A percentile compares a stretch with the other conserved stretches of the same genome.
Evolutionary conservation across 2,888 invertebrate species (phyloP).

Genomic region (Erannis defoliaria): DNA sequence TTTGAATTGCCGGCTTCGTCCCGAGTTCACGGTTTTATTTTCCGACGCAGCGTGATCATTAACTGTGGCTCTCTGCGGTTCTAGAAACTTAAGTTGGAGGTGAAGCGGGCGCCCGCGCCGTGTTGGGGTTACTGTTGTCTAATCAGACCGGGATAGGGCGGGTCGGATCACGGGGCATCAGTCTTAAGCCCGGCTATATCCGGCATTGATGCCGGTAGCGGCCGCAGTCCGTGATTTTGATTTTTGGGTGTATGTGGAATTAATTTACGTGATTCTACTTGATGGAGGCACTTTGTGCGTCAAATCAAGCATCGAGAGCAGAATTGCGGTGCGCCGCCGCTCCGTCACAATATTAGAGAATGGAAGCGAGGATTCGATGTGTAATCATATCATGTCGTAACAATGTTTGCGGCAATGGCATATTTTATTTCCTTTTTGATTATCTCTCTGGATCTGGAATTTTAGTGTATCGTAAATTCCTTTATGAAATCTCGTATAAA

Average conservation of each 20-base stretch:
- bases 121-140: constrained; percentile 49
- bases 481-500: constrained; percentile 34
- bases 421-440: constrained; percentile 34
- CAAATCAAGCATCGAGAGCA: constrained; percentile 39
- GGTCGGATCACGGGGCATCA: constrained; percentile 51
- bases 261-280: constrained; percentile 43
- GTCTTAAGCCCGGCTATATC: constrained; percentile 42
- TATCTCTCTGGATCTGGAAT: constrained; percentile 31
- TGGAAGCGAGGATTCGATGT: constrained; percentile 33
- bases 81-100: constrained; percentile 52
- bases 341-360: constrained; percentile 35
- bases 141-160: constrained; percentile 55
- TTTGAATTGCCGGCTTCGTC: constrained; percentile 63
- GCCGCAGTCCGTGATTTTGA: constrained; percentile 35
- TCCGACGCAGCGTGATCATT: constrained; percentile 59
- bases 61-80: constrained; percentile 49
- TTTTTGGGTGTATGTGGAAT: constrained; percentile 42
- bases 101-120: constrained; percentile 17
- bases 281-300: constrained; percentile 44
- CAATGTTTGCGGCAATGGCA: constrained; percentile 27
- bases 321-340: constrained; percentile 30
- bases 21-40: constrained; percentile 58
- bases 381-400: constrained; percentile 39
- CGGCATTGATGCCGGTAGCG: constrained; percentile 28
- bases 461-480: constrained; percentile 34